phyloP scores from a whole-genome alignment of 2,888 invertebrate species.

The Orchesellides sinensis region DNA sequence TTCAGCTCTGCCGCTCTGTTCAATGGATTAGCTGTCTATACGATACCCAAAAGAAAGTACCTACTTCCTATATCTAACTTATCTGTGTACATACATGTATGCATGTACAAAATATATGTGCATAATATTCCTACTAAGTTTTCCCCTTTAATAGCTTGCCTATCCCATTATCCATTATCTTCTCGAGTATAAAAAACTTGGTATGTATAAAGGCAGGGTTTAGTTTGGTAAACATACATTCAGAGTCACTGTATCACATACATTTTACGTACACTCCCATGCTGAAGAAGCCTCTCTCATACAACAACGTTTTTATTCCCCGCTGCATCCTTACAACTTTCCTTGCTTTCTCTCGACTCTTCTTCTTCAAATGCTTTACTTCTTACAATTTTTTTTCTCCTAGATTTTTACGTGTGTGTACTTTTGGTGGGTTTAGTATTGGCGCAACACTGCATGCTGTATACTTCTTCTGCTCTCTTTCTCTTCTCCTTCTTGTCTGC shows the following conservation, averaged over 20 bases:
- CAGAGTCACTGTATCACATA: neutral
- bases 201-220: neutral
- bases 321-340: slow-evolving; percentile 39
- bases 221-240: neutral
- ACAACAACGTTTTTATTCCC: neutral
- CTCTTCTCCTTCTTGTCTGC: slow-evolving; percentile 21
- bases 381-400: too few relatives aligned
- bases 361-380: neutral
- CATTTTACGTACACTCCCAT: neutral
- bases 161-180: slow-evolving; percentile 18
- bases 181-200: neutral
- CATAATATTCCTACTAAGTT: neutral
- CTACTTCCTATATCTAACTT: neutral
- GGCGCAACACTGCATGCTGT: too few relatives aligned
- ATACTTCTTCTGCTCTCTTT: neutral
- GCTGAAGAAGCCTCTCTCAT: too few relatives aligned
- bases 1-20: neutral
- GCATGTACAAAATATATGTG: neutral
- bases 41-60: neutral
- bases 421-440: slow-evolving; percentile 2
- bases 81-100: neutral
- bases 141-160: neutral
- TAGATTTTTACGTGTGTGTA: neutral
- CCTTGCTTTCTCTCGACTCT: neutral
- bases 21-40: slow-evolving; percentile 10